phyloP scores from a whole-genome alignment of 2,888 invertebrate genomes.

The Geophilus truncorum region DNA sequence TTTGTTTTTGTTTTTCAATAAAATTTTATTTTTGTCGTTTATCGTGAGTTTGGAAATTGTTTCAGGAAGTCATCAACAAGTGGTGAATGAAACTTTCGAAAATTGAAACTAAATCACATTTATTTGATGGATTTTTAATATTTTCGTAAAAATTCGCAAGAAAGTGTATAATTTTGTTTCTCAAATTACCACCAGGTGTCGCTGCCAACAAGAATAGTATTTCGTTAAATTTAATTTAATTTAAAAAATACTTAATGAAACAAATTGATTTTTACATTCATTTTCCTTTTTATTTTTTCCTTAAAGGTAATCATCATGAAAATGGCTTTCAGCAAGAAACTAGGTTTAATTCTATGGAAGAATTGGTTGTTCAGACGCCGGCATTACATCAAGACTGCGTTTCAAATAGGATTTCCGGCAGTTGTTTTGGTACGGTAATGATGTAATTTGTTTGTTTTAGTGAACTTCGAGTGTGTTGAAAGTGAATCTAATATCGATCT shows the following conservation, averaged over 20 bases:
- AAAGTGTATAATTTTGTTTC: too few species aligned
- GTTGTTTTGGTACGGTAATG: background rate
- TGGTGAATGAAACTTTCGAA: conserved; percentile 77
- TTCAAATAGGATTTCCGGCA: background rate
- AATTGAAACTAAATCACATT: too few species aligned
- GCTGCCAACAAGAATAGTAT: too few species aligned
- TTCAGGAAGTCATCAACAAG: conserved; percentile 52
- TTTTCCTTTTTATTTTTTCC: too few species aligned
- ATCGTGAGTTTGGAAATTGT: background rate
- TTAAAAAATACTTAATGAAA: too few species aligned
- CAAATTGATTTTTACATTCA: too few species aligned
- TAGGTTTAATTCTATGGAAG: background rate
- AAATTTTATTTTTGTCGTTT: conserved; percentile 44
- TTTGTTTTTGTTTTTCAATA: conserved; percentile 81
- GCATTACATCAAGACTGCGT: background rate
- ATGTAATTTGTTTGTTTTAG: background rate
- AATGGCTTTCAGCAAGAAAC: background rate
- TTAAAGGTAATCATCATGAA: too few species aligned
- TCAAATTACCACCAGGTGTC: too few species aligned
- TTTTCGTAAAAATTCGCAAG: too few species aligned
- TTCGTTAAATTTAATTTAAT: too few species aligned
- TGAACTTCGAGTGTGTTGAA: background rate
- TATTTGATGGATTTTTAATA: too few species aligned
- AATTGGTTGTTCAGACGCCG: background rate
- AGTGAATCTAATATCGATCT: background rate